Conservation (phyloP, 2,113 vertebrate genomes). For the Tichodroma muraria region DNA sequence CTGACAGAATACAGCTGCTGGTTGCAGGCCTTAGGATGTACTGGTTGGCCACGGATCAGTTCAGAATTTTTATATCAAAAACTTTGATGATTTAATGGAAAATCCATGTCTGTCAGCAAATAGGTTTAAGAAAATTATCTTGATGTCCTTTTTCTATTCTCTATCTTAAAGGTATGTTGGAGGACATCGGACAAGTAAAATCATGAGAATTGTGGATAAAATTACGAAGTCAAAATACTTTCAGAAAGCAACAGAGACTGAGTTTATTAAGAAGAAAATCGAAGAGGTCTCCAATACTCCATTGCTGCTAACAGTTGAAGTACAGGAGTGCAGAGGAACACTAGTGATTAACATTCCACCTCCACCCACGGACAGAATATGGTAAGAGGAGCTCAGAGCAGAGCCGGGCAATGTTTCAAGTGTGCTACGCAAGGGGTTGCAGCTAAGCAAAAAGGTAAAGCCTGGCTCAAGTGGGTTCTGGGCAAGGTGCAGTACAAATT, state of each 20-base stretch:
- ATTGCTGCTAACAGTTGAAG: conserved; percentile 93
- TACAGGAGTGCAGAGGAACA: conserved; percentile 91
- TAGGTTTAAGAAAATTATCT: neutral
- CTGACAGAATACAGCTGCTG: neutral
- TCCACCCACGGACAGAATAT: conserved; percentile 96
- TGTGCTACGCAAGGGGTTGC: neutral
- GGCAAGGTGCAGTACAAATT: neutral
- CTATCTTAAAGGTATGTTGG: conserved; percentile 79
- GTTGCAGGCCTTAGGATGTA: neutral
- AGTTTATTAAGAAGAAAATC: conserved; percentile 99
- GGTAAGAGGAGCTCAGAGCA: conserved; percentile 68
- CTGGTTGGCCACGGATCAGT: neutral
- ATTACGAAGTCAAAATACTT: conserved; percentile 99
- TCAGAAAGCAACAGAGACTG: conserved; percentile 97
- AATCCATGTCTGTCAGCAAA: neutral
- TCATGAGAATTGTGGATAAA: conserved; percentile 99
- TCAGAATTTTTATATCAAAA: neutral
- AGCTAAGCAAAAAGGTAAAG: neutral
- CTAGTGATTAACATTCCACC: conserved; percentile 96
- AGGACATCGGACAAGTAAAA: conserved; percentile 93
- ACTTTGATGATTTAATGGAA: neutral
- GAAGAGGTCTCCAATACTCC: conserved; percentile 98
- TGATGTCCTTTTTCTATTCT: neutral
- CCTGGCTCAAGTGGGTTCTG: neutral
- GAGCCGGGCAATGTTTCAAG: neutral